These are phyloP conservation scores for Macrotis lagotis DNA, from an alignment of 2,113 vertebrate genomes.

Conservation along the genomic window DNA sequence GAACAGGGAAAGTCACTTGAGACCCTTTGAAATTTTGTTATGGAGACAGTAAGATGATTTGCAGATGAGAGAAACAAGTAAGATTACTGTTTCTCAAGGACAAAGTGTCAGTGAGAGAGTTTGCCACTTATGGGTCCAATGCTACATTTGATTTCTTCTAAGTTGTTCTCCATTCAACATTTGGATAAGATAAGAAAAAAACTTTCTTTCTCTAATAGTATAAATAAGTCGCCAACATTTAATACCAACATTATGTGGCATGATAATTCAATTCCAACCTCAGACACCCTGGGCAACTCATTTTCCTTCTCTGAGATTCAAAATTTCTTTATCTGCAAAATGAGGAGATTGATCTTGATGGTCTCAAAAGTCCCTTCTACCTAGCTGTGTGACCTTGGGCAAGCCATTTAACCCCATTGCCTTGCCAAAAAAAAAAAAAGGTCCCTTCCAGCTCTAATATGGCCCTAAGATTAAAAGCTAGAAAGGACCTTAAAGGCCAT, in stretches of 20 bases:
- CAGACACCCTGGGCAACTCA: background rate
- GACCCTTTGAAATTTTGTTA: slow-evolving; percentile 60
- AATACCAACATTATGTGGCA: background rate
- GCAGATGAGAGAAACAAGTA: slow-evolving; percentile 47
- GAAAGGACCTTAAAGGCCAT: background rate
- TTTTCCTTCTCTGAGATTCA: background rate
- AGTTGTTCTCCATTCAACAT: background rate
- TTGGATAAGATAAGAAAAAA: slow-evolving; percentile 27
- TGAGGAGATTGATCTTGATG: background rate
- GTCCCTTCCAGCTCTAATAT: background rate
- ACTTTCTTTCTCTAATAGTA: background rate
- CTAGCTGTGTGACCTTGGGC: too few species aligned
- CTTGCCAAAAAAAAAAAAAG: too few species aligned
- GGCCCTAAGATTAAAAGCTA: background rate
- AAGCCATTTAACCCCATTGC: too few species aligned
- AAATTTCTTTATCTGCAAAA: background rate
- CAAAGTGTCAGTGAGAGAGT: slow-evolving; percentile 39
- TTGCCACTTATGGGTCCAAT: slow-evolving; percentile 7
- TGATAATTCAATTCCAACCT: background rate
- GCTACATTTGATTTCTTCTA: slow-evolving; percentile 29
- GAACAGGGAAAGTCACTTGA: slow-evolving; percentile 47
- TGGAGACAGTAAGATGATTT: slow-evolving; percentile 65
- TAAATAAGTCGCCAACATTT: background rate
- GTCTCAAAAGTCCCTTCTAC: background rate
- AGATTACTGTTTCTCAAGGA: slow-evolving; percentile 44